A percentile compares a stretch with the other conserved stretches of the same genome.
Evolutionary conservation across 2,888 invertebrate genomes (phyloP).

Genomic region (Macrophya annulata): DNA sequence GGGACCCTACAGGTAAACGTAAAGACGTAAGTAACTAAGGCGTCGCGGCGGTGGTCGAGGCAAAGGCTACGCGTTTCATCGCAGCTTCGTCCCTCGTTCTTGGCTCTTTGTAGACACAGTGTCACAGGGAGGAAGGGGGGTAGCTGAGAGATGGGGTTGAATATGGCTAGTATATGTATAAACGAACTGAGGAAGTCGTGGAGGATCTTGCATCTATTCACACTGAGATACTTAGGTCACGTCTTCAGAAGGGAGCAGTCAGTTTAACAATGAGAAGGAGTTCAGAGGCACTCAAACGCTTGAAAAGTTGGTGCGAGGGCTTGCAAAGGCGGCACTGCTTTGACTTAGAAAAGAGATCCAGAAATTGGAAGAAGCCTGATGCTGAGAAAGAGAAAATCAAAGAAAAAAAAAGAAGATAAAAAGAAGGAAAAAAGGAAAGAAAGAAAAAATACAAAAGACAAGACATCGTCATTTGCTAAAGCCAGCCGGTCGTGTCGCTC

Average conservation of each 20-base stretch:
- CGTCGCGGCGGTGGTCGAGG: background rate
- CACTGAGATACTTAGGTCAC: conserved; percentile 19
- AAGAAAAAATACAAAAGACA: background rate
- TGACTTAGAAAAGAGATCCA: background rate
- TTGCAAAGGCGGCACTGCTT: background rate
- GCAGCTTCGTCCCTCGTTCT: conserved; percentile 12
- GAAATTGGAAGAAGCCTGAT: background rate
- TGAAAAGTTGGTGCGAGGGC: background rate
- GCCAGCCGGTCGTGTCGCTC: background rate
- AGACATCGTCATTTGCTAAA: background rate
- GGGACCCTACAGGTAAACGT: conserved; percentile 7
- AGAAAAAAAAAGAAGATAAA: background rate
- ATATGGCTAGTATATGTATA: background rate
- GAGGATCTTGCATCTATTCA: conserved; percentile 21
- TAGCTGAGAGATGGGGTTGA: background rate
- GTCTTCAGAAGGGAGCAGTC: conserved; percentile 28
- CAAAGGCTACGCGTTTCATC: background rate
- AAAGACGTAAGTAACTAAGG: conserved; percentile 10
- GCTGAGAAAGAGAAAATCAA: background rate
- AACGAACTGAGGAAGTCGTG: background rate
- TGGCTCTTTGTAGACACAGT: conserved; percentile 10
- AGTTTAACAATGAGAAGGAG: conserved; percentile 17
- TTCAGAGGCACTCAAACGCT: conserved; percentile 21
- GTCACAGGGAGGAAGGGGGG: background rate
- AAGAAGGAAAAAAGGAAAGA: background rate